Percentiles rank a stretch among this genome's conserved stretches.
Evolutionary conservation across 2,113 vertebrate species (phyloP).

Genomic region (Poeciliopsis occidentalis): DNA sequence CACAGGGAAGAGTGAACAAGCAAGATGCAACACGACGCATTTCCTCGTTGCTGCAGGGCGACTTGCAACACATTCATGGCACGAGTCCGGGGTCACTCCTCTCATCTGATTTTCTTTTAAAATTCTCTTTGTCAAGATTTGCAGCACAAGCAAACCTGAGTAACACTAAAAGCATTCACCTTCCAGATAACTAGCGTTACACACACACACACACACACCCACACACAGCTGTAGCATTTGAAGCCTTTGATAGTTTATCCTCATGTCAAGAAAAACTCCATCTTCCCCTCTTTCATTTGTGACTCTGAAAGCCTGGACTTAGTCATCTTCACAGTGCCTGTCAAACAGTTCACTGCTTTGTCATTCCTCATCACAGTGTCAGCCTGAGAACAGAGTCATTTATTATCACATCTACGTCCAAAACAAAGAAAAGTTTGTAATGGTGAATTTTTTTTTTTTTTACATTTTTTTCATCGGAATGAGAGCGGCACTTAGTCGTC

Average conservation of each 20-base stretch:
- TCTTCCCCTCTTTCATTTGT: conserved; percentile 46
- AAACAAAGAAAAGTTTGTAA: conserved; percentile 21
- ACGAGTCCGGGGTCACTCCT: too few species aligned
- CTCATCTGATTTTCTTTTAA: not conserved
- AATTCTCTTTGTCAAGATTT: not conserved
- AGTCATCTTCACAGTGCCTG: conserved; percentile 76
- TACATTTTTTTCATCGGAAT: not conserved
- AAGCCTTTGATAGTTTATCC: conserved; percentile 41
- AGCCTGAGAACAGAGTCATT: conserved; percentile 47
- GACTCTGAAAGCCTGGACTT: conserved; percentile 72
- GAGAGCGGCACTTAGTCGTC: too few species aligned
- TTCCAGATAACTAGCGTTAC: conserved; percentile 13
- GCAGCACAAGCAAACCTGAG: not conserved
- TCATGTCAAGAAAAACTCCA: conserved; percentile 56
- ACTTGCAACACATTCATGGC: too few species aligned
- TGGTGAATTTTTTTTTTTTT: not conserved
- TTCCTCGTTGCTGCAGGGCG: not conserved
- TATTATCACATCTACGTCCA: conserved; percentile 47
- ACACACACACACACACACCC: not conserved
- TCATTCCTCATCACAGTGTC: conserved; percentile 61
- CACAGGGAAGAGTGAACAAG: not conserved
- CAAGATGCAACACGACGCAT: not conserved
- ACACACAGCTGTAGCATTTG: not conserved
- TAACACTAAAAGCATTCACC: not conserved
- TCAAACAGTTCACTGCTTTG: conserved; percentile 70